These are phyloP conservation scores for Papilio glaucus DNA, from an alignment of 1,140 invertebrate genomes.

Conservation along the genomic window DNA sequence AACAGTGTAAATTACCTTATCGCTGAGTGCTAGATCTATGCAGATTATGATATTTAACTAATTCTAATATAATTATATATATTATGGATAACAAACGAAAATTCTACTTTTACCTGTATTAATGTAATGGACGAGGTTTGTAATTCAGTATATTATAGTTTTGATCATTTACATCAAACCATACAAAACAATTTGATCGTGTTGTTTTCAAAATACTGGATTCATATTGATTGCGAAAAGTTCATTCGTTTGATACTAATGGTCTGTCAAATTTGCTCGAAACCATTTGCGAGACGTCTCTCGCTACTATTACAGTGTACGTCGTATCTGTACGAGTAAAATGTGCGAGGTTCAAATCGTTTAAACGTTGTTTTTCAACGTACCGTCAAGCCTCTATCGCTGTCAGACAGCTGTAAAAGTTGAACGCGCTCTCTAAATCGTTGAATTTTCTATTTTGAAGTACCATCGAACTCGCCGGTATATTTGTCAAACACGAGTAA, in stretches of 20 bases:
- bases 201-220: neutral
- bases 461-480: neutral
- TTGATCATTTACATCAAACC: neutral
- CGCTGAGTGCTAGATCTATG: too few species aligned
- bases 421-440: neutral
- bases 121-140: too few species aligned
- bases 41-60: too few species aligned
- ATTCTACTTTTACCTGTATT: too few species aligned
- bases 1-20: too few species aligned
- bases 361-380: neutral
- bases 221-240: neutral
- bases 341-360: slow-evolving; percentile 6
- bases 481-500: slow-evolving; percentile 8
- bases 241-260: neutral
- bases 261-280: neutral
- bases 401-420: slow-evolving; percentile 5
- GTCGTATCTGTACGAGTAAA: neutral
- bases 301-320: too few species aligned
- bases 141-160: too few species aligned
- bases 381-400: neutral
- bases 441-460: slow-evolving; percentile 13
- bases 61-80: too few species aligned
- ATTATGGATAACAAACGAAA: too few species aligned
- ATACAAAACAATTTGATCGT: neutral
- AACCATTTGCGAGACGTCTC: neutral